Base-by-base conservation (phyloP, 1,140 invertebrate species). In the Ptiloglossa arizonensis region DNA sequence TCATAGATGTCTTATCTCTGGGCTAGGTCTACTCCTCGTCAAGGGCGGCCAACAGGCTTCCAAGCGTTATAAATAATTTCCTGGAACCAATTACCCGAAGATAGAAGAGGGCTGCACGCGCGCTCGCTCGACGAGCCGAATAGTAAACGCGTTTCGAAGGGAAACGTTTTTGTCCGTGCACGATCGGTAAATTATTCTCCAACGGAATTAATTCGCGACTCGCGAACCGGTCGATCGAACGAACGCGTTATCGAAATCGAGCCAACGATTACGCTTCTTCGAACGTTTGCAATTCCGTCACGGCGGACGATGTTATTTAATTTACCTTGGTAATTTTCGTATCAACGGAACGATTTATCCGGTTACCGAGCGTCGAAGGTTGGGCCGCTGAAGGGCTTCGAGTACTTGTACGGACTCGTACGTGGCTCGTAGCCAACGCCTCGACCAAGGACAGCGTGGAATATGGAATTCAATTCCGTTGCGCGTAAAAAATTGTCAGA, bases 351-450 rank as follows among this genome's bases (percentile, higher is more conserved):
- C 29, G 15, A n/a, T 35, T n/a, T 35, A 2, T 27, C 52, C 24
- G 52, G 52, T 4, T 13, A 13, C 22, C 22, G 32, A 35, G n/a
- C n/a, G 13, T 22, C 32, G 48, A 52, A 35, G 32, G 19, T 11
- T 8, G n/a, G 19, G 41, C 19, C 15, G 9, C 15, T 19, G 29
- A 19, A 27, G 64, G 73, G 73, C 54, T 76, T 76, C 73, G 38
- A 27, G 32, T 59, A 76, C 54, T 76, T 76, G 73, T 76, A 76
- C 64, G 64, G 73, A 69, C 73, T 76, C 73, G 41, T 50, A 59
- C 52, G 64, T 48, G n/a, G 73, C 73, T 68, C 63, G 52, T 69
- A 76, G 41, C 73, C 64, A 29, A 44, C 54, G 35, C 41, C 64
- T 15, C 15, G 67, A 41, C 15, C 64, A 68, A 76, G 73, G 73